Base-by-base conservation (phyloP, 2,888 invertebrate genomes). In the Petrolisthes cinctipes region DNA sequence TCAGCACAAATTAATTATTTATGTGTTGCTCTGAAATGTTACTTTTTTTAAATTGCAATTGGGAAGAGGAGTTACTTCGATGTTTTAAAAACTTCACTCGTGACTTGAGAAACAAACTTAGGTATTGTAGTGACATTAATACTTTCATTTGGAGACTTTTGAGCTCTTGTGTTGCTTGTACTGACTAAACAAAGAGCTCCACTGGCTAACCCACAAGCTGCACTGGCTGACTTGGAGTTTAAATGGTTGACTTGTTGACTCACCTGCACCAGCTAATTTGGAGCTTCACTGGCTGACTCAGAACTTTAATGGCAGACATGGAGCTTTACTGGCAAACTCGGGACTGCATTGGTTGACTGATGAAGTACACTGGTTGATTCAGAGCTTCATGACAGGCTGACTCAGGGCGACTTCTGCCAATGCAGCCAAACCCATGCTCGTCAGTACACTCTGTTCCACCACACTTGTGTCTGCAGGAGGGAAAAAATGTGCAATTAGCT, bases 361-460 rank as follows among this genome's bases (percentile, higher is more conserved):
- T 37, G 37, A 37, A 37, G 37, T 37, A 37, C 37, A 37, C 37
- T 37, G 37, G 20, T n/a, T 71, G 71, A 54, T 68, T 83, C 80
- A 87, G 20, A 87, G 83, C 83, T 87, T 83, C 87, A 87, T 87
- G 23, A 82, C 56, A 51, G 87, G 89, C 78, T 89, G 90, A 73
- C 86, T 89, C 14, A 89, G 83, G 20, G 95, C 95, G 56, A 95
- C 95, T 92, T 95, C 95, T 66, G 95, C 95, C 90, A 95, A 92
- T 0, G 95, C 95, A n/a, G 94, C 94, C 91, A 95, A 93, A 9
- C 94, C 95, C 83, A 92, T 91, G 85, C 91, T 92, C 61, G 91
- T 91, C 90, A 95, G 92, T 68, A 95, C 92, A 90, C 93, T 94
- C 61, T 92, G 93, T 88, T 83, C 93, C 92, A 92, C 92, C 91